Evolutionary conservation across 2,797 vertebrate species (phyloP).

Genomic region (Ataeniobius toweri): DNA sequence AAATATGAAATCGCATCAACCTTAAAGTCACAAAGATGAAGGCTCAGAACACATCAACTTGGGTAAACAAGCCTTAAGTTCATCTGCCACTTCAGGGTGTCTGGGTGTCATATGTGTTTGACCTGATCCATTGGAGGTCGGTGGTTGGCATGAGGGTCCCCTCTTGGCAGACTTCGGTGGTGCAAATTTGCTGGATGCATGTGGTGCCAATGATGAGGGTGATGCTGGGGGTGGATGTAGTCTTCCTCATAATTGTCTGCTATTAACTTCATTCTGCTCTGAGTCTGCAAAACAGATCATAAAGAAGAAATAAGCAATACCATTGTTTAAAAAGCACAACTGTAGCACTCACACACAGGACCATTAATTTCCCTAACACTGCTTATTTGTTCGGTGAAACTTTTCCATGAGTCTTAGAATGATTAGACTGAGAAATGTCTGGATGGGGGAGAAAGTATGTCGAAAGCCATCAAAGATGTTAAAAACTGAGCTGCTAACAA

Average conservation of each 20-base stretch:
- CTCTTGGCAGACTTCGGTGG: slow-evolving; percentile 84
- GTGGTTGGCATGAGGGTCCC: slow-evolving; percentile 85
- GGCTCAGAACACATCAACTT: slow-evolving; percentile 40
- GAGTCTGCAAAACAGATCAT: slow-evolving; percentile 81
- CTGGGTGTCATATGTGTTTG: slow-evolving; percentile 42
- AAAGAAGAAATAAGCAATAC: slow-evolving; percentile 3
- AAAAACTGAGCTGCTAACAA: slow-evolving; percentile 59
- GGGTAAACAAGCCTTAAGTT: slow-evolving; percentile 49
- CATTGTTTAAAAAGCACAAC: slow-evolving; percentile 17
- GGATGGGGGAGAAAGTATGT: slow-evolving; percentile 37
- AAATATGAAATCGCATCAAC: slow-evolving; percentile 51
- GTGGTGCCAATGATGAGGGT: slow-evolving; percentile 83
- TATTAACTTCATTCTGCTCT: slow-evolving; percentile 96
- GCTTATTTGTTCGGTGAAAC: slow-evolving; percentile 44
- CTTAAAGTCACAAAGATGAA: slow-evolving; percentile 41
- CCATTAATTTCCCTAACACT: slow-evolving; percentile 18
- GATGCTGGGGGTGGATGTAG: slow-evolving; percentile 83
- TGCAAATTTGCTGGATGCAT: slow-evolving; percentile 86
- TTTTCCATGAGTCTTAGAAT: slow-evolving; percentile 27
- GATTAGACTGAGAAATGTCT: slow-evolving; percentile 53
- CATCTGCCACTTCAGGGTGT: slow-evolving; percentile 11
- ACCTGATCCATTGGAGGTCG: slow-evolving; percentile 94
- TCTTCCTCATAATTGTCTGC: slow-evolving; percentile 94
- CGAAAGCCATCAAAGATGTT: slow-evolving; percentile 62
- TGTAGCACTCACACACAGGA: slow-evolving; percentile 13